These are phyloP conservation scores for Rapana venosa DNA, from an alignment of 2,888 invertebrate genomes.

Conservation along the genomic window DNA sequence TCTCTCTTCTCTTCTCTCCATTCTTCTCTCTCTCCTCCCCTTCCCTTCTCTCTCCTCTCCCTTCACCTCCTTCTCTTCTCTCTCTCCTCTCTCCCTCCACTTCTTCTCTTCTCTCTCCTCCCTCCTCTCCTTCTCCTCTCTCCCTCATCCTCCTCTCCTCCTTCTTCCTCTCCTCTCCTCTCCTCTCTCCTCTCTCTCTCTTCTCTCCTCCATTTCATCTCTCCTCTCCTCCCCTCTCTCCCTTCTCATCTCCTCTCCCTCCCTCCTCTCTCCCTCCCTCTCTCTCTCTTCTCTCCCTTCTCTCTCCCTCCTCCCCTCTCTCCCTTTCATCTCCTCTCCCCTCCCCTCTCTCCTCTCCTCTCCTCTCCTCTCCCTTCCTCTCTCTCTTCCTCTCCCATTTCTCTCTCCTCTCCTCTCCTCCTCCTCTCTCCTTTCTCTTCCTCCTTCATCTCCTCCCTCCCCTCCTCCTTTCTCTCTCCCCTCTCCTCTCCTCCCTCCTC, in stretches of 20 bases:
- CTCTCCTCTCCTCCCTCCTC: constrained; percentile 20
- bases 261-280: not conserved
- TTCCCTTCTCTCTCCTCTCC: too few species aligned
- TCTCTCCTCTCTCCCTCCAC: not conserved
- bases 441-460: constrained; percentile 24
- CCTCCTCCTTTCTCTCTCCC: not conserved
- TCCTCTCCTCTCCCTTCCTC: constrained; percentile 15
- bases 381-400: constrained; percentile 37
- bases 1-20: not conserved
- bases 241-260: too few species aligned
- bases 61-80: too few species aligned
- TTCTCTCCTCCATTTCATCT: not conserved
- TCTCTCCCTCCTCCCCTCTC: too few species aligned
- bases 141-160: not conserved
- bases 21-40: too few species aligned
- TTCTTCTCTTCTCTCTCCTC: not conserved
- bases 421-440: constrained; percentile 30
- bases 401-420: constrained; percentile 20
- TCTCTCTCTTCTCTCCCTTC: not conserved
- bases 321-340: not conserved
- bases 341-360: constrained; percentile 17
- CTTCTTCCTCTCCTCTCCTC: not conserved
- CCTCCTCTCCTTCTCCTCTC: too few species aligned
- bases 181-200: not conserved
- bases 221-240: not conserved